phyloP scores from a whole-genome alignment of 2,888 invertebrate genomes.

The Sarcophaga subvicina region DNA sequence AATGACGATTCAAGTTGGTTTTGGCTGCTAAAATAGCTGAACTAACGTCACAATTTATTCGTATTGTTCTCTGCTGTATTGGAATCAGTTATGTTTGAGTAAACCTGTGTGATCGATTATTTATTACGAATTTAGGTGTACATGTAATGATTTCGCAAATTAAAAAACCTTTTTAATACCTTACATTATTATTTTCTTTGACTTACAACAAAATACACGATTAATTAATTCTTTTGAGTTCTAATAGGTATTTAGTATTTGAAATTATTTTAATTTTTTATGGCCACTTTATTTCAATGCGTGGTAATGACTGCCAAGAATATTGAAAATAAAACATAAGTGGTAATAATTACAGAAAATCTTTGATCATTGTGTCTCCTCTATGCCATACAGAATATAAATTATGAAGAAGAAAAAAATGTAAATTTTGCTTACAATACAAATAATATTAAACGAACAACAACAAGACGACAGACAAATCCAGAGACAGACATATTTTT shows the following conservation, averaged over 20 bases:
- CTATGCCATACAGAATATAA: neutral
- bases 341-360: conserved; percentile 72
- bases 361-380: conserved; percentile 51
- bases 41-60: too few species aligned
- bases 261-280: conserved; percentile 8
- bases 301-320: conserved; percentile 43
- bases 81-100: too few species aligned
- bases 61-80: too few species aligned
- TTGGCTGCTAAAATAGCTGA: too few species aligned
- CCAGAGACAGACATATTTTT: conserved; percentile 35
- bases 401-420: conserved; percentile 9
- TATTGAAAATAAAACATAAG: conserved; percentile 64
- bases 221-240: neutral
- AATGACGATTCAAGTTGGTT: too few species aligned
- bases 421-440: conserved; percentile 30
- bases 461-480: conserved; percentile 5
- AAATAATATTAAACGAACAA: conserved; percentile 14
- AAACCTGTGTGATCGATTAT: too few species aligned
- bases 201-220: too few species aligned
- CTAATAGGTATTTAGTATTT: conserved; percentile 31
- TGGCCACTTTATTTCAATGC: conserved; percentile 49
- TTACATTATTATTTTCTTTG: too few species aligned
- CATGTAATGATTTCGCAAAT: too few species aligned
- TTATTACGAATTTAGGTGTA: too few species aligned
- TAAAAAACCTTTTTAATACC: too few species aligned